phyloP scores from a whole-genome alignment of 1,140 invertebrate species.

The Maconellicoccus hirsutus region DNA sequence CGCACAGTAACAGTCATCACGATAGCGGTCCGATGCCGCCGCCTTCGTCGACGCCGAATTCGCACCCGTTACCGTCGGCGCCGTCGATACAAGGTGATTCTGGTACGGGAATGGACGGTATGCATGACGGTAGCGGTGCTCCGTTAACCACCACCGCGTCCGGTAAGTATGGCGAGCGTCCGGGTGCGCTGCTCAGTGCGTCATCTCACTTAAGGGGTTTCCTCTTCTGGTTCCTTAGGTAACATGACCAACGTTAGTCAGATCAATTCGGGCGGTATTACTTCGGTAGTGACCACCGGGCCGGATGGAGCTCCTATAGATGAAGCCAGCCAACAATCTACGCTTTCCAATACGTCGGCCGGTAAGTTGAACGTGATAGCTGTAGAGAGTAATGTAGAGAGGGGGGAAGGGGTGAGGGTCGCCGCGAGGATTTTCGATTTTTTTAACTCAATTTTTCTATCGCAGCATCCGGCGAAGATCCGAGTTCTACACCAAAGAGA shows the following conservation, averaged over 20 bases:
- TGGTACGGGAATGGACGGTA: slow-evolving; percentile 35
- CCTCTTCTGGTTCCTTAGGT: slow-evolving; percentile 7
- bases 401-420: no score
- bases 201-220: no score
- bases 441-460: slow-evolving; percentile 26
- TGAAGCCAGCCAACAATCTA: slow-evolving; percentile 83
- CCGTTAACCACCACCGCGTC: slow-evolving; percentile 43
- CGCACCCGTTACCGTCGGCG: slow-evolving; percentile 37
- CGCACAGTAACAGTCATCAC: slow-evolving; percentile 35
- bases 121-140: slow-evolving; percentile 40
- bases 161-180: slow-evolving; percentile 33
- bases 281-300: slow-evolving; percentile 73
- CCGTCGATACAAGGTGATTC: slow-evolving; percentile 33
- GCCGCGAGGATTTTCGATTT: no score
- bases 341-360: slow-evolving; percentile 77
- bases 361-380: slow-evolving; percentile 31
- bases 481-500: slow-evolving; percentile 50
- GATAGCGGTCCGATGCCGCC: slow-evolving; percentile 46
- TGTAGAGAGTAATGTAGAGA: no score
- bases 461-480: slow-evolving; percentile 71
- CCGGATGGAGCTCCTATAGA: slow-evolving; percentile 75
- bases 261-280: slow-evolving; percentile 50
- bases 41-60: slow-evolving; percentile 44
- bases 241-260: slow-evolving; percentile 34
- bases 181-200: background rate